Percentiles rank a stretch among this genome's conserved stretches.
phyloP scores from a whole-genome alignment of 30 jellyfish, hydroid and myxozoan species.

The Cassiopea xamachana region DNA sequence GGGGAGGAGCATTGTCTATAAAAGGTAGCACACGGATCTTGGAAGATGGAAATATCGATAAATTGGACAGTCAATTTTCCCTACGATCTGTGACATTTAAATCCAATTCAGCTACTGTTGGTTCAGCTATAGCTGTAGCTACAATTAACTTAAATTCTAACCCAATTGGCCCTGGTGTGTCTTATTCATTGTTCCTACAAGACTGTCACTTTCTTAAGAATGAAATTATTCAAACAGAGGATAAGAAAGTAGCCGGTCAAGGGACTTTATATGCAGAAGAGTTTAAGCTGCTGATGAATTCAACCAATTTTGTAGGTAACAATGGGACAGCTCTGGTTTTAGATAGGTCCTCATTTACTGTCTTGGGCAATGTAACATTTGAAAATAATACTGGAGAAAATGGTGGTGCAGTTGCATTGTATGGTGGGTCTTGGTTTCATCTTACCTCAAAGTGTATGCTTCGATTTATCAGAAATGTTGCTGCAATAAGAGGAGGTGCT shows the following conservation, averaged over 20 bases:
- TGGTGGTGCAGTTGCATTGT: conserved; percentile 89
- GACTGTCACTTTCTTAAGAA: conserved; percentile 44
- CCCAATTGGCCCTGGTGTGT: conserved; percentile 72
- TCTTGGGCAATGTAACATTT: conserved; percentile 43
- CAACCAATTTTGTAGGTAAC: conserved; percentile 31
- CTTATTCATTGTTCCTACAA: conserved; percentile 36
- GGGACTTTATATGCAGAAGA: conserved; percentile 89
- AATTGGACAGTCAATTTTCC: not conserved
- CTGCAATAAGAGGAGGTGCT: conserved; percentile 85
- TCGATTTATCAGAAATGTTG: conserved; percentile 40
- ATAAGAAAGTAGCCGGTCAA: conserved; percentile 85
- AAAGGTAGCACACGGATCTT: conserved; percentile 59
- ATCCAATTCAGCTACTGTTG: conserved; percentile 77
- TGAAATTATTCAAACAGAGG: conserved; percentile 66
- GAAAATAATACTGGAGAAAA: conserved; percentile 59
- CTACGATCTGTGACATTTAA: conserved; percentile 41
- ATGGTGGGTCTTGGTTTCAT: conserved; percentile 75
- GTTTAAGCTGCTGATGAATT: conserved; percentile 11
- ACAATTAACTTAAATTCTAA: conserved; percentile 56
- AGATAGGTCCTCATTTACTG: conserved; percentile 61
- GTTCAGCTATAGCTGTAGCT: conserved; percentile 80
- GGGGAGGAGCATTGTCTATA: conserved; percentile 92
- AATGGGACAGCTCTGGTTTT: conserved; percentile 77
- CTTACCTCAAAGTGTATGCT: conserved; percentile 30
- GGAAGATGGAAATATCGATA: not conserved